Evolutionary conservation across 1,140 invertebrate genomes (phyloP), one percentile per base, ranked within the genome.

Genomic region (Aplysia californica): DNA sequence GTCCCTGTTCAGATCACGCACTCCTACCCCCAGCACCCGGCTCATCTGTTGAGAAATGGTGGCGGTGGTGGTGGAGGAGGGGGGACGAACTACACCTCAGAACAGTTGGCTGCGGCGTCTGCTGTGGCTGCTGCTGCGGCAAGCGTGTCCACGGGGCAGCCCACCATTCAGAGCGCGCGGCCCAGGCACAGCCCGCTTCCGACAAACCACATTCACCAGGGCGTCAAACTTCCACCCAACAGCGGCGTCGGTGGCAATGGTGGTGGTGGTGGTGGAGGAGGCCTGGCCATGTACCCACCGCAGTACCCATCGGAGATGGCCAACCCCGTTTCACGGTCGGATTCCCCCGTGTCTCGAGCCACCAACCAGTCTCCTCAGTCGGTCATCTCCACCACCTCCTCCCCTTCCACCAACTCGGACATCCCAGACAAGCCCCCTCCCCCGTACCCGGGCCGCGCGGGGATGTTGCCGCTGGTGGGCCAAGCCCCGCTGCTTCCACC

Each of bases 341-440:
- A 87, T 55, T 88, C 88, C 10, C 88, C 88, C n/a, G 81, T 85
- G 26, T 86, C 84, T 26, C 72, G 86, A 39, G 77, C 82, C 36
- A 85, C 82, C 36, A 89, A 87, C 77, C 87, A 89, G 76, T 88
- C 87, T 26, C 87, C 87, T 18, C 79, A 87, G 76, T 88, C 87
- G 58, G 81, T 88, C 71, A 67, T 82, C 58, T 87, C 85, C 6
- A 87, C 85, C 0, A 83, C 80, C 36, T 89, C 87, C 23, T 86
- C 86, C 4, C 87, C 87, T 6, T 88, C 88, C 39, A 87, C 85
- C 23, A 88, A 86, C 75, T 89, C 87, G 23, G 87, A 88, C 78
- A 83, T 87, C 77, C 86, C 87, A 33, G 86, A 88, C 56, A 85
- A 85, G 78, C 88, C 86, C 18, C 88, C 88, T 29, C 88, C 88